Evolutionary conservation across 2,888 invertebrate genomes (phyloP).

Genomic region (Notodonta dromedarius): DNA sequence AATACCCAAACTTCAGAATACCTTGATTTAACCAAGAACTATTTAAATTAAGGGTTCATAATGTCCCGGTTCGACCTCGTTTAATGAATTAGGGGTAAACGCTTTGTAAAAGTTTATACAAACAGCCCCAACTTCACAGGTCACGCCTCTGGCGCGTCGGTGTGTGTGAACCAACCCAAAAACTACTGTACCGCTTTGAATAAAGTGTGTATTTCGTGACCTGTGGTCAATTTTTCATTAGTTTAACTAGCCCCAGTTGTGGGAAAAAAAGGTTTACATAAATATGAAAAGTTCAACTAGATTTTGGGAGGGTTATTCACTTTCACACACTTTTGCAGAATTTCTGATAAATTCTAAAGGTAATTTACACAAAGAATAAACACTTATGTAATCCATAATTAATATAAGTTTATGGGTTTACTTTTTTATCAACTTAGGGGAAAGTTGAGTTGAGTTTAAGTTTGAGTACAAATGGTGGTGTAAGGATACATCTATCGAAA

Average conservation of each 20-base stretch:
- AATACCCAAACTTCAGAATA: too few relatives aligned
- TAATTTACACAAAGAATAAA: too few relatives aligned
- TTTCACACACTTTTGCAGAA: too few relatives aligned
- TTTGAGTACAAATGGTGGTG: too few relatives aligned
- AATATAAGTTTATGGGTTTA: too few relatives aligned
- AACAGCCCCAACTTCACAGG: not conserved
- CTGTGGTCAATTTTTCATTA: not conserved
- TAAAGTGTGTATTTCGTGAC: too few relatives aligned
- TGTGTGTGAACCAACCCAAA: not conserved
- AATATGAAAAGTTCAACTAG: not conserved
- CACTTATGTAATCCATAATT: too few relatives aligned
- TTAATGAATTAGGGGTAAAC: slow-evolving; percentile 3
- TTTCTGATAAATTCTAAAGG: too few relatives aligned
- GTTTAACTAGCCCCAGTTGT: not conserved
- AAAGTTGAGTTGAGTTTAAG: too few relatives aligned
- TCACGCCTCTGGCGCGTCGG: slow-evolving; percentile 1
- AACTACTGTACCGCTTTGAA: not conserved
- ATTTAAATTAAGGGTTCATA: not conserved
- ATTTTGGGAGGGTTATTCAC: not conserved
- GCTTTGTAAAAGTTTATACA: slow-evolving; percentile 6
- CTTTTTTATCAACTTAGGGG: too few relatives aligned
- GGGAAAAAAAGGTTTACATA: not conserved
- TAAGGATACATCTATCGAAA: too few relatives aligned
- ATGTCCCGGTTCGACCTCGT: not conserved
- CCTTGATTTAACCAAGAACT: not conserved